Conservation (phyloP, 1,140 invertebrate genomes). For the Lysiphlebus fabarum region DNA sequence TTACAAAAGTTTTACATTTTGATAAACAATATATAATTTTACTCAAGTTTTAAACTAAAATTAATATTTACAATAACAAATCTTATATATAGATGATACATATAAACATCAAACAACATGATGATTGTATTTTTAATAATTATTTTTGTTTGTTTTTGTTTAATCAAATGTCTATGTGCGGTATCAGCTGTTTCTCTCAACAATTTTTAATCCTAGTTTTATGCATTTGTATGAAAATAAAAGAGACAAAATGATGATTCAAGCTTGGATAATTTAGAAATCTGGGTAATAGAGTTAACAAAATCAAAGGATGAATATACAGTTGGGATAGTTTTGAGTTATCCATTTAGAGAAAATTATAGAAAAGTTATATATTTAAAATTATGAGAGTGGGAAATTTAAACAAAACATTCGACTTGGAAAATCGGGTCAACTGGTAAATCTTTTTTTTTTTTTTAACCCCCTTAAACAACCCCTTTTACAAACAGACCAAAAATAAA, state of each 20-base stretch:
- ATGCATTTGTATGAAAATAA: neutral
- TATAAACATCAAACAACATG: too few species aligned
- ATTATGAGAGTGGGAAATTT: neutral
- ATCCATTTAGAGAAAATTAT: too few species aligned
- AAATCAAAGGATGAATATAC: neutral
- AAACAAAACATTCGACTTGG: constrained; percentile 21
- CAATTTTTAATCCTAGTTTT: too few species aligned
- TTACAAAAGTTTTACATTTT: too few species aligned
- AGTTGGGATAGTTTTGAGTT: constrained; percentile 1
- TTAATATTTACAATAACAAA: too few species aligned
- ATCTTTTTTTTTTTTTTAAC: constrained; percentile 21
- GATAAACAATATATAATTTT: too few species aligned
- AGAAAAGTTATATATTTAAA: neutral
- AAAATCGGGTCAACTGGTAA: constrained; percentile 36
- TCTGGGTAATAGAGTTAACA: constrained; percentile 10
- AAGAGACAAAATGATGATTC: too few species aligned
- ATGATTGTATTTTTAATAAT: too few species aligned
- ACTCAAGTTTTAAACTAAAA: too few species aligned
- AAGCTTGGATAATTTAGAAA: constrained; percentile 8
- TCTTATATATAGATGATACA: too few species aligned
- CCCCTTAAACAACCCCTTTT: constrained; percentile 20
- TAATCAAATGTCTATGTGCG: too few species aligned
- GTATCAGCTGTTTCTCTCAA: constrained; percentile 6
- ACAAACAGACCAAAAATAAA: neutral
- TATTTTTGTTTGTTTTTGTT: too few species aligned